phyloP scores from a whole-genome alignment of 1,140 invertebrate genomes.

The Pseudobourletiella spinata region DNA sequence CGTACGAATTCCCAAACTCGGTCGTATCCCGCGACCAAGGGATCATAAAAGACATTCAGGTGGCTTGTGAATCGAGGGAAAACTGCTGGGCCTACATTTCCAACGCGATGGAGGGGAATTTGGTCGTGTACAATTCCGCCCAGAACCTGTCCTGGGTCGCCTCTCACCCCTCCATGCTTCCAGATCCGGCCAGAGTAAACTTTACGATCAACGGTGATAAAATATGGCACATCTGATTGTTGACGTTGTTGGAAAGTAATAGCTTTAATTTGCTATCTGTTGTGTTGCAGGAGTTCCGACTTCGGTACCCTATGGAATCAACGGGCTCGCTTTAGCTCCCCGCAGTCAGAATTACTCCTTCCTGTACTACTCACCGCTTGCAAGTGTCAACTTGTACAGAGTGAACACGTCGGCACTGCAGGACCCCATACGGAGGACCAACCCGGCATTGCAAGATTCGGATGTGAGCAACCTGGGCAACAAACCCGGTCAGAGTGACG shows the following conservation, averaged over 20 bases:
- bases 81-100: constrained; percentile 29
- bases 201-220: constrained; percentile 8
- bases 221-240: neutral
- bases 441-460: constrained; percentile 40
- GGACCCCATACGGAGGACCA: constrained; percentile 37
- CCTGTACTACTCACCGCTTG: neutral
- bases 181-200: neutral
- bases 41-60: constrained; percentile 9
- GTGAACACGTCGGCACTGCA: neutral
- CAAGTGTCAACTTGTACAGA: neutral
- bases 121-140: constrained; percentile 54
- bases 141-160: constrained; percentile 58
- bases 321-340: neutral
- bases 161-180: constrained; percentile 35
- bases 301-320: neutral
- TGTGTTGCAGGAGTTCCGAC: too few relatives aligned
- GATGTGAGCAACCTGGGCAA: neutral
- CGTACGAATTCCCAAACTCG: constrained; percentile 44
- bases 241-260: too few relatives aligned
- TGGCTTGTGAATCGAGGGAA: constrained; percentile 39
- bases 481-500: constrained; percentile 47
- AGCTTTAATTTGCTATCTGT: too few relatives aligned
- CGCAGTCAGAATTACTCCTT: neutral
- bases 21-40: constrained; percentile 27
- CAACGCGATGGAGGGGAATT: constrained; percentile 49